phyloP scores from a whole-genome alignment of 2,797 vertebrate genomes.

The Chelon labrosus region DNA sequence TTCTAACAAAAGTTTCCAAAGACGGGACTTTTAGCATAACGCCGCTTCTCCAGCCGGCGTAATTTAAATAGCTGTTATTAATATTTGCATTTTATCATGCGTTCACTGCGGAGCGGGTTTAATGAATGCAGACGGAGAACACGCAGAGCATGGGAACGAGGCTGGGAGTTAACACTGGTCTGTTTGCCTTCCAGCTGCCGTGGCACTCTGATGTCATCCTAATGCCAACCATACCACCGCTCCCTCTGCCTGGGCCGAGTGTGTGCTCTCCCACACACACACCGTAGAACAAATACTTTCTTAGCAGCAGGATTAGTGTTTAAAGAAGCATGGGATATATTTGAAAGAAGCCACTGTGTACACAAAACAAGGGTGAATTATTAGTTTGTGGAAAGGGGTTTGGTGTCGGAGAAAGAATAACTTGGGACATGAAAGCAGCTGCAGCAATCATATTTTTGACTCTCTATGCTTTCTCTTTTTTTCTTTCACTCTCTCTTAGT shows the following conservation, averaged over 20 bases:
- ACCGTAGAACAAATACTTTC: constrained; percentile 49
- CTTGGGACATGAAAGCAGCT: constrained; percentile 10
- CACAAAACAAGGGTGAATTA: constrained; percentile 47
- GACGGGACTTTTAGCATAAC: too few relatives aligned
- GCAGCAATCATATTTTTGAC: constrained; percentile 13
- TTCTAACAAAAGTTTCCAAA: too few relatives aligned
- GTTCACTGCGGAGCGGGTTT: background rate
- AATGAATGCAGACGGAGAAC: background rate
- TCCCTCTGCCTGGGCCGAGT: constrained; percentile 23
- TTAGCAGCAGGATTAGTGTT: constrained; percentile 45
- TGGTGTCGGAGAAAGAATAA: constrained; percentile 8
- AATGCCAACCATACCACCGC: constrained; percentile 58
- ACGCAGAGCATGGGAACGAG: constrained; percentile 6
- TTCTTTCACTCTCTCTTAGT: constrained; percentile 80
- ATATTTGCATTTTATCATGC: background rate
- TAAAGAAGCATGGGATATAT: constrained; percentile 36
- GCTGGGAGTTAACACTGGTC: constrained; percentile 18
- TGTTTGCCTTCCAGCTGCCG: constrained; percentile 57
- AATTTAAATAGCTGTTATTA: too few relatives aligned
- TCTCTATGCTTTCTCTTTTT: background rate
- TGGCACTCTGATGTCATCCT: constrained; percentile 61
- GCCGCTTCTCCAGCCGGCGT: too few relatives aligned
- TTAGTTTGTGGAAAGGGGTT: constrained; percentile 41
- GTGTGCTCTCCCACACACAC: constrained; percentile 31
- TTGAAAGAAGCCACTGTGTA: constrained; percentile 19